Percentiles rank a stretch among this genome's conserved stretches.
These are phyloP conservation scores for Psilopsiagon aymara DNA, from an alignment of 2,113 vertebrate species.

Conservation along the genomic window DNA sequence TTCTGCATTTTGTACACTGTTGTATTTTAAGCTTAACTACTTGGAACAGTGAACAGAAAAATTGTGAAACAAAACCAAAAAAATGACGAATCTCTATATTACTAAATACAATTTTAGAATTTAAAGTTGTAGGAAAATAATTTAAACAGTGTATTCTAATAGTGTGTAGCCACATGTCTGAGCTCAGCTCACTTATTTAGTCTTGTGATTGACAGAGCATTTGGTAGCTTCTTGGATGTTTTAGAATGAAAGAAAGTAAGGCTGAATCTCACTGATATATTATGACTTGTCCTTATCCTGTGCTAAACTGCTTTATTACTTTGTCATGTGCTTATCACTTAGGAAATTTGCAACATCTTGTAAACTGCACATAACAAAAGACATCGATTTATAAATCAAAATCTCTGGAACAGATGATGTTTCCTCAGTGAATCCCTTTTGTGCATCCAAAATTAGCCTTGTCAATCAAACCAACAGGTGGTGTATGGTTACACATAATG, in stretches of 20 bases:
- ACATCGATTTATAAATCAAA: slow-evolving; percentile 8
- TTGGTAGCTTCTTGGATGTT: slow-evolving; percentile 63
- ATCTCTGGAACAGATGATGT: not conserved
- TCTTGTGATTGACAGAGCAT: slow-evolving; percentile 74
- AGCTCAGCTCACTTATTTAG: slow-evolving; percentile 53
- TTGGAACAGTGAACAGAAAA: not conserved
- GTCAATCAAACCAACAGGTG: slow-evolving; percentile 79
- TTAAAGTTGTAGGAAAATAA: not conserved
- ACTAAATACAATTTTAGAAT: not conserved
- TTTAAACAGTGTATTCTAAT: not conserved
- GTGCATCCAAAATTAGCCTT: slow-evolving; percentile 75
- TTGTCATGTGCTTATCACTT: not conserved
- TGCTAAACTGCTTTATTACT: not conserved
- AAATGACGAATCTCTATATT: not conserved
- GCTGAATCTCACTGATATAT: not conserved
- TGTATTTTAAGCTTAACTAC: not conserved
- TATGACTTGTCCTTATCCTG: not conserved
- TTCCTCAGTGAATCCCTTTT: slow-evolving; percentile 62
- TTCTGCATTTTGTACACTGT: not conserved
- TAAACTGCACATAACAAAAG: not conserved
- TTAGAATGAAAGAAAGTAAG: not conserved
- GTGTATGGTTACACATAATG: slow-evolving; percentile 75
- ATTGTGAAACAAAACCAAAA: not conserved
- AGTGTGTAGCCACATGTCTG: not conserved
- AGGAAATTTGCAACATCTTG: not conserved